Conservation (phyloP, 2,113 vertebrate species). For the Pygoscelis adeliae region DNA sequence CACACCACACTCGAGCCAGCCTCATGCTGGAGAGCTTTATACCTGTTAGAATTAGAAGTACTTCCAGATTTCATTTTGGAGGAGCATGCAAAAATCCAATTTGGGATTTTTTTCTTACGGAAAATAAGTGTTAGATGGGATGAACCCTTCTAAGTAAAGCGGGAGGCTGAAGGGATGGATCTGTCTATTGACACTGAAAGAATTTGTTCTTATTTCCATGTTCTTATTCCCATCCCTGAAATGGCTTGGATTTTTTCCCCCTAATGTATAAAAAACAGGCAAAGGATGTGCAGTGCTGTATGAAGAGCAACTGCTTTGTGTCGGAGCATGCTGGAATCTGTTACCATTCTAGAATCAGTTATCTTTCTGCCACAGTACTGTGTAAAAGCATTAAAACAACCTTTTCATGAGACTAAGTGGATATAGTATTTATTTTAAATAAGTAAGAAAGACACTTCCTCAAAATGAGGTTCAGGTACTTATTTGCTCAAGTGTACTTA, state of each 20-base stretch:
- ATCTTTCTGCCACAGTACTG: neutral
- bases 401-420: neutral
- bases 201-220: conserved; percentile 18
- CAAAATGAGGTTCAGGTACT: neutral
- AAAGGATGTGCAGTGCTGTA: neutral
- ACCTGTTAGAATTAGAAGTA: neutral
- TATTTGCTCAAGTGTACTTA: neutral
- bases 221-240: neutral
- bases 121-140: neutral
- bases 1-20: neutral
- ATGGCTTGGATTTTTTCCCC: conserved; percentile 15
- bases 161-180: neutral
- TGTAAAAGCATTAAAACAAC: neutral
- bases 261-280: conserved; percentile 43
- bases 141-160: neutral
- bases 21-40: neutral
- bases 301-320: neutral
- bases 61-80: conserved; percentile 15
- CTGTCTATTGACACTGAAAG: neutral
- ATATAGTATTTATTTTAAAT: neutral
- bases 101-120: neutral
- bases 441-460: neutral
- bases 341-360: neutral
- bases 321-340: neutral
- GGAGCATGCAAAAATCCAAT: neutral